Percentiles rank a stretch among this genome's conserved stretches.
Conservation (phyloP, 2,113 vertebrate genomes). For the Okapia johnstoni region DNA sequence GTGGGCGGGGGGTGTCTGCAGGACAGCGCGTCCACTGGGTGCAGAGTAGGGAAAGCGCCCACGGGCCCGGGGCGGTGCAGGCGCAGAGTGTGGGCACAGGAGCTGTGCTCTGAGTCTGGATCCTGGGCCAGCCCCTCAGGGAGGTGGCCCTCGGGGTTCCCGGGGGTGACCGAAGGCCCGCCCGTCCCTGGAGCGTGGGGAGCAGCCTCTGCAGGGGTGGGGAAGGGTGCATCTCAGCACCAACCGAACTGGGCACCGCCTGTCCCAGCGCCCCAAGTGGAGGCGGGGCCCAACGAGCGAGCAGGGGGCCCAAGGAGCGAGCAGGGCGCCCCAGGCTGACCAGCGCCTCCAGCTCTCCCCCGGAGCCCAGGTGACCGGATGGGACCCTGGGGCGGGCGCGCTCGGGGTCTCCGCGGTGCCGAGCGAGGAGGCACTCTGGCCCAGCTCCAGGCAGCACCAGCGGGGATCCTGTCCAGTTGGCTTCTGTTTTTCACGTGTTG, state of each 20-base stretch:
- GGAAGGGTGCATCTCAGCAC: not conserved
- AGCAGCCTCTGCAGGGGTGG: not conserved
- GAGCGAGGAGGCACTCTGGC: not conserved
- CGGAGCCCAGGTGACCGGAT: rapidly evolving
- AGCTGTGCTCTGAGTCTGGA: not conserved
- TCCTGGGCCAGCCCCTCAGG: too few relatives aligned
- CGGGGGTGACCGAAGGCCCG: not conserved
- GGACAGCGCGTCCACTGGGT: not conserved
- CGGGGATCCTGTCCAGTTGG: rapidly evolving
- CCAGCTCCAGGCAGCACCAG: not conserved
- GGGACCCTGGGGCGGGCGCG: not conserved
- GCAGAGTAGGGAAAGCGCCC: not conserved
- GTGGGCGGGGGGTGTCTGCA: rapidly evolving
- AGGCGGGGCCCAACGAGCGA: rapidly evolving
- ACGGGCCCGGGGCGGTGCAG: rapidly evolving
- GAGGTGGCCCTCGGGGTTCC: not conserved
- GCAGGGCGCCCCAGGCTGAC: rapidly evolving
- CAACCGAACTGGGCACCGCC: rapidly evolving
- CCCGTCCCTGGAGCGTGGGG: not conserved
- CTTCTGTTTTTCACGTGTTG: rapidly evolving
- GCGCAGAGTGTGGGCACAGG: not conserved
- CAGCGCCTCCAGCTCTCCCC: not conserved
- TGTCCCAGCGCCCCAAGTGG: not conserved
- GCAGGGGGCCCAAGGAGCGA: not conserved
- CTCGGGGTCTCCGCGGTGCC: rapidly evolving